Base-by-base conservation (phyloP, 2,888 invertebrate species). In the Drosophila heteroneura region DNA sequence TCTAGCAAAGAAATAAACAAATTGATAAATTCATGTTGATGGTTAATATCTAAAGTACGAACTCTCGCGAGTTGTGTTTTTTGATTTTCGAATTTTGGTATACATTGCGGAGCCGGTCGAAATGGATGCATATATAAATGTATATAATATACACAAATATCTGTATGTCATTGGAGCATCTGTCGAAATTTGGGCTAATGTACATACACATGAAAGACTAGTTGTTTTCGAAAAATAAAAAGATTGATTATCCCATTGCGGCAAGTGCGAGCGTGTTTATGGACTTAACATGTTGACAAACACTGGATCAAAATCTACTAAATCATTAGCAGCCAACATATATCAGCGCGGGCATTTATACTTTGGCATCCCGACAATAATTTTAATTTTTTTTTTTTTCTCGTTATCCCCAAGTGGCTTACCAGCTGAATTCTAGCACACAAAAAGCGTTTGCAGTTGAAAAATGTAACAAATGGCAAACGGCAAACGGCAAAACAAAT, bases 401-500 rank as follows among this genome's bases (percentile, higher is more conserved):
- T 14, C 22, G 16, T 2, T 26, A 59, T 59, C 3, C 32, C 47
- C 54, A 54, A 53, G 19, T n/a, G 32, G 33, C 56, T 63, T 37
- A 63, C 53, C 63, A 47, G 19, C 37, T 5, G 37, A 53, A 52
- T 41, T 30, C 52, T n/a, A 37, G 30, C 35, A 44, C 35, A 44
- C 37, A 47, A 47, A 14, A 35, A 61, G 6, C 22, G 33, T 26
- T 41, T 37, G 33, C 22, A 59, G 39, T 28, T 58, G 41, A 41
- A 30, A 44, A 58, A 22, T 41, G 26, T 51, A 60, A 28, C 19
- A 44, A 58, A 49, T 52, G 39, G 35, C 30, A 51, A 62, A 28
- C 47, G 47, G 26, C 52, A 28, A 32, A 28, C 26, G 47, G 47
- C 52, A 22, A 32, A 39, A 35, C 35, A 60, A 39, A 70, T 56